Base-by-base conservation (phyloP, 2,797 vertebrate genomes). In the Morus bassanus region DNA sequence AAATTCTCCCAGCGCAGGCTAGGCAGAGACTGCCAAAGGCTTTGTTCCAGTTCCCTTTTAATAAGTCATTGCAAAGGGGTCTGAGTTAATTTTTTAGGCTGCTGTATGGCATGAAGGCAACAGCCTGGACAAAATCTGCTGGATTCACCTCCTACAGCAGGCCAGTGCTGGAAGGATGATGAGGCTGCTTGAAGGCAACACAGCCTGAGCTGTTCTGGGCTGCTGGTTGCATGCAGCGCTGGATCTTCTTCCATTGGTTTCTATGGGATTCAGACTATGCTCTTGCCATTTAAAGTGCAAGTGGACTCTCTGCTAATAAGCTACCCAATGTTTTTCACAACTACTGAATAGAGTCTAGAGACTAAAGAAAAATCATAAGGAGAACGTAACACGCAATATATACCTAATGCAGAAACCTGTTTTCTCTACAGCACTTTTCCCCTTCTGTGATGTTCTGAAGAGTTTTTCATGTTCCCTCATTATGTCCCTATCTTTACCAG, bases 31-130 rank as follows among this genome's bases (percentile, higher is more conserved):
- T 78, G 61, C 60, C 73, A 86, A 91, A 85, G 69, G 67, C 35
- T 74, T 76, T 70, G 48, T 59, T 94, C 67, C 81, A 77, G 70
- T 67, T 92, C 74, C 65, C 81, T 89, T 89, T 79, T 91, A 96
- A 85, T 45, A 93, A 82, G 54, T n/a, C 77, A 61, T 68, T 73
- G 50, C 51, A 92, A 79, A 85, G 56, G 25, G 18, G 31, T 5
- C 31, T 30, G 64, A 63, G 39, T 48, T 78, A 65, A 91, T 89
- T 94, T 93, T 90, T 86, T 39, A 94, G 67, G 51, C 65, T 93
- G 88, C 83, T 75, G 10, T 79, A 65, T 2, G 19, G 73, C 59
- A 76, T 3, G 22, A 91, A 89, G 76, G 78, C n/a, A 85, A 86
- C 22, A 84, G 74, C 46, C 67, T 86, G 54, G 61, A 53, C 43